Conservation (phyloP, 2,113 vertebrate species). For the Scopus umbretta region DNA sequence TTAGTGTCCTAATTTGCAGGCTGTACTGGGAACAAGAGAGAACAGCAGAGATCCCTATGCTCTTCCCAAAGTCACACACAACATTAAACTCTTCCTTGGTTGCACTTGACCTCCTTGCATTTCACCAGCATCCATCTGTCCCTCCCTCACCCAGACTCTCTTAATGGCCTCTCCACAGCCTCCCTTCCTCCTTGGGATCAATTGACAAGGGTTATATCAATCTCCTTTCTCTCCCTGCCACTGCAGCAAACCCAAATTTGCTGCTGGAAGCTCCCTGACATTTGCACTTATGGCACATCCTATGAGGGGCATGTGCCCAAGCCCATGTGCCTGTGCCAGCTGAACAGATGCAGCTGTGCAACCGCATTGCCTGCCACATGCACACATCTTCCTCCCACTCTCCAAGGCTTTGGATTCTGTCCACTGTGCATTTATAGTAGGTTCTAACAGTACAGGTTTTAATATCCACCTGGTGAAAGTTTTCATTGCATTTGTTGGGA, state of each 20-base stretch:
- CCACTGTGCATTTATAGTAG: background rate
- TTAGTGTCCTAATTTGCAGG: background rate
- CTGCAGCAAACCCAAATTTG: background rate
- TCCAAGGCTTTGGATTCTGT: background rate
- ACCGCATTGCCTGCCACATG: background rate
- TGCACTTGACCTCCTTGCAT: background rate
- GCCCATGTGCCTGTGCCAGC: background rate
- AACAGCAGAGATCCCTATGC: background rate
- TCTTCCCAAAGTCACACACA: background rate
- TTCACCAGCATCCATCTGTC: background rate
- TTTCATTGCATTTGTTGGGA: background rate
- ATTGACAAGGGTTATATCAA: background rate
- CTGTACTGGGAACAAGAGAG: background rate
- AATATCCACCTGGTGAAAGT: background rate
- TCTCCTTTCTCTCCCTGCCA: background rate
- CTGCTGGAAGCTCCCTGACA: background rate
- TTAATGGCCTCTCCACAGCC: background rate
- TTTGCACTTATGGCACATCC: background rate
- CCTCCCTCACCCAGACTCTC: background rate
- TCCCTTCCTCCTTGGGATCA: background rate
- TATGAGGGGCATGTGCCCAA: fast-evolving
- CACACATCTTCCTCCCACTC: background rate
- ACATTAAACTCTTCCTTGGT: fast-evolving
- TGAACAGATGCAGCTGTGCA: background rate
- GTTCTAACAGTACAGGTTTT: background rate